A percentile compares a stretch with the other conserved stretches of the same genome.
Evolutionary conservation across 2,113 vertebrate species (phyloP).

Genomic region (Mormyrus lacerda): DNA sequence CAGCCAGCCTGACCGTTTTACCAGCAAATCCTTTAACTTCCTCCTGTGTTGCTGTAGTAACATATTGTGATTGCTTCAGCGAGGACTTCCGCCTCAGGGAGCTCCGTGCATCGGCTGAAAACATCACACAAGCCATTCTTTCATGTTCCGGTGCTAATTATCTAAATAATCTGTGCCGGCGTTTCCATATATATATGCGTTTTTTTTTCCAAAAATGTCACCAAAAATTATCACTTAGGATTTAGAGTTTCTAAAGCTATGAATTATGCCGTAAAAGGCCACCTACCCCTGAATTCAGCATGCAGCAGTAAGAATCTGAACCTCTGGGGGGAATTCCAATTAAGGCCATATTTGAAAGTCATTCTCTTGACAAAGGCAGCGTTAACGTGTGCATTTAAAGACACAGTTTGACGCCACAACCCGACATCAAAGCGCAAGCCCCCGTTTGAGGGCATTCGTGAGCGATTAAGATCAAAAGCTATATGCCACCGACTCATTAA

Average conservation of each 20-base stretch:
- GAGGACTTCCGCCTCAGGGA: neutral
- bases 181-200: neutral
- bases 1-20: conserved; percentile 7
- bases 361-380: neutral
- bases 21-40: conserved; percentile 11
- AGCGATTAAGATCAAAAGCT: neutral
- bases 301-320: neutral
- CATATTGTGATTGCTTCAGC: neutral
- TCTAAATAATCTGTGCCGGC: neutral
- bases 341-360: conserved; percentile 9
- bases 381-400: conserved; percentile 4
- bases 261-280: neutral
- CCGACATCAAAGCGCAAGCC: neutral
- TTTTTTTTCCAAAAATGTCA: neutral
- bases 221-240: neutral
- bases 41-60: conserved; percentile 1
- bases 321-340: conserved; percentile 5
- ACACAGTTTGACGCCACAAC: neutral
- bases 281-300: neutral
- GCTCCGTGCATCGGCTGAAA: neutral
- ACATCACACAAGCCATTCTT: neutral
- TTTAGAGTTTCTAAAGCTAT: neutral
- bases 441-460: neutral
- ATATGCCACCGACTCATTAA: neutral
- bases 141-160: neutral